Base-by-base conservation (phyloP, 2,888 invertebrate genomes). In the Diaprepes abbreviatus region DNA sequence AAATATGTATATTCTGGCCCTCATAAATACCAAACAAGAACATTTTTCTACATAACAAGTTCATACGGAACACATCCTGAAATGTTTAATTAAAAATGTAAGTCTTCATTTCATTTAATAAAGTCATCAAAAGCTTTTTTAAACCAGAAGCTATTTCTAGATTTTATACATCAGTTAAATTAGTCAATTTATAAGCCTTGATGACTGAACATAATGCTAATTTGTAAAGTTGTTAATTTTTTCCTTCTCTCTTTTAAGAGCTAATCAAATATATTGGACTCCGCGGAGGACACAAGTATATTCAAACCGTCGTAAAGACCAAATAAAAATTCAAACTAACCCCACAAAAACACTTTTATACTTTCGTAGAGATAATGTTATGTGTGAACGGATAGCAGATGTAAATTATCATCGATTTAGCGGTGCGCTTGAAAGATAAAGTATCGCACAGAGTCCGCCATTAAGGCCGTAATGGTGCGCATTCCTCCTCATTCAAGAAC, bases 401-500 rank as follows among this genome's bases (percentile, higher is more conserved):
- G 79, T 76, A 79, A 80, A 80, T 79, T 74, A 72, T 71, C 77
- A 76, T 72, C 72, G 67, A 74, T 73, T 71, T 70, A 60, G 77
- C 79, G 79, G 79, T 75, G 71, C 76, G 67, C 75, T 73, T 76
- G 58, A 77, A 79, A 78, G 78, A 78, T 79, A 76, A 78, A 78
- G 79, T 80, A 80, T 78, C 75, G 79, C 79, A 79, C 79, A 77
- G 75, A 64, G 76, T 72, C 69, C 68, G 58, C 77, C 77, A 79
- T 79, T 79, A 79, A 76, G 75, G 67, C 71, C 71, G 70, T 79
- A 78, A 80, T 76, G 77, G 76, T 58, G 69, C 74, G 75, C 77
- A 79, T 80, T 78, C 78, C 78, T 74, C 66, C 76, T 79, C 79
- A 79, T 79, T 79, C 79, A 79, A 75, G 77, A 77, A 77, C 76